Percentiles rank a stretch among this genome's conserved stretches.
Evolutionary conservation across 2,113 vertebrate species (phyloP).

Genomic region (Sander lucioperca): DNA sequence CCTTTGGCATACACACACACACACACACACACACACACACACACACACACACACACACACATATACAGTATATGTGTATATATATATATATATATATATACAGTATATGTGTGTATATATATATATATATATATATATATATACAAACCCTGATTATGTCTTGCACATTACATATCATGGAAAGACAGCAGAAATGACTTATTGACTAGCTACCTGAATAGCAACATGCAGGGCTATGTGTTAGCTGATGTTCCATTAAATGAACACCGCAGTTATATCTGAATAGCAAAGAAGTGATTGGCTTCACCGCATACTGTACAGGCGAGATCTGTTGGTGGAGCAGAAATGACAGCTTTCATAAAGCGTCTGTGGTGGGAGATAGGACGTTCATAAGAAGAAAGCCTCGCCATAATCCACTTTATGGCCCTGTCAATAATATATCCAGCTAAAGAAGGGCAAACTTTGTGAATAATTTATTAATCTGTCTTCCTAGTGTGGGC

Average conservation of each 20-base stretch:
- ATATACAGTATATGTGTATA: no score
- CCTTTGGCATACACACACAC: no score
- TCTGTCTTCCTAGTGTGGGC: conserved; percentile 66
- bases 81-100: no score
- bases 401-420: conserved; percentile 71
- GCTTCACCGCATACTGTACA: conserved; percentile 41
- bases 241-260: conserved; percentile 39
- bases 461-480: conserved; percentile 81
- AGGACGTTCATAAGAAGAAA: conserved; percentile 53
- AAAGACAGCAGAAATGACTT: not conserved
- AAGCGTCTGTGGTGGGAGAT: conserved; percentile 46
- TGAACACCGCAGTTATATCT: conserved; percentile 5
- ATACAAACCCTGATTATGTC: not conserved
- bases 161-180: not conserved
- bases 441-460: conserved; percentile 73
- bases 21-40: no score
- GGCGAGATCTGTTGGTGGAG: conserved; percentile 50
- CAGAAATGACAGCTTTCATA: conserved; percentile 72
- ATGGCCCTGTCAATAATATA: conserved; percentile 78
- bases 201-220: conserved; percentile 9
- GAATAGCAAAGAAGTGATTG: conserved; percentile 43
- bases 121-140: no score
- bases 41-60: no score
- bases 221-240: conserved; percentile 15
- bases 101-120: no score